Conservation (phyloP, 2,113 vertebrate species). For the Chauna torquata region DNA sequence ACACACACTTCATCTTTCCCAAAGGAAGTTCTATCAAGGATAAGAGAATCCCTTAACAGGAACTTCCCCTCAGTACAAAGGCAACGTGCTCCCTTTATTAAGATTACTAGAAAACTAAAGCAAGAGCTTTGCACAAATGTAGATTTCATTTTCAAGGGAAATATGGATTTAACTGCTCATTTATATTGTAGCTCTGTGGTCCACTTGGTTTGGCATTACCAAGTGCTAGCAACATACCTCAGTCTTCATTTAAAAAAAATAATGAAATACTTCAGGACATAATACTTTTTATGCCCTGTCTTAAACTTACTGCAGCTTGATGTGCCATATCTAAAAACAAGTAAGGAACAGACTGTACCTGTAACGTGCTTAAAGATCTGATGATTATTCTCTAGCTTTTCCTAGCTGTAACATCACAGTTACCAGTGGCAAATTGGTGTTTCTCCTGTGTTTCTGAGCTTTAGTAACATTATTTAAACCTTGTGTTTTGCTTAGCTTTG, state of each 20-base stretch:
- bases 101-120: neutral
- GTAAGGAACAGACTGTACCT: neutral
- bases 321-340: neutral
- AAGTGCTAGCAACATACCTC: accelerated
- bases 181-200: neutral
- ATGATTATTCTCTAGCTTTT: neutral
- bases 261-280: neutral
- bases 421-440: neutral
- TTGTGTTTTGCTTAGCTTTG: neutral
- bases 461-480: neutral
- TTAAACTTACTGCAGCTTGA: neutral
- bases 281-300: neutral
- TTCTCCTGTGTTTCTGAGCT: neutral
- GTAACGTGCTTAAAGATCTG: neutral
- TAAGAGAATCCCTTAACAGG: neutral
- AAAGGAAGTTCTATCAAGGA: neutral
- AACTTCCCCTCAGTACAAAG: neutral
- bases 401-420: neutral
- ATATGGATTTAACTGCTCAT: neutral
- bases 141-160: neutral
- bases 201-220: neutral
- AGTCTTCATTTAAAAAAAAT: neutral
- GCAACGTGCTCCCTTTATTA: neutral
- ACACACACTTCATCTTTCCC: neutral
- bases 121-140: neutral